Evolutionary conservation across 2,797 vertebrate species (phyloP), one percentile per base, ranked within the genome.

Genomic region (Typhlichthys subterraneus): DNA sequence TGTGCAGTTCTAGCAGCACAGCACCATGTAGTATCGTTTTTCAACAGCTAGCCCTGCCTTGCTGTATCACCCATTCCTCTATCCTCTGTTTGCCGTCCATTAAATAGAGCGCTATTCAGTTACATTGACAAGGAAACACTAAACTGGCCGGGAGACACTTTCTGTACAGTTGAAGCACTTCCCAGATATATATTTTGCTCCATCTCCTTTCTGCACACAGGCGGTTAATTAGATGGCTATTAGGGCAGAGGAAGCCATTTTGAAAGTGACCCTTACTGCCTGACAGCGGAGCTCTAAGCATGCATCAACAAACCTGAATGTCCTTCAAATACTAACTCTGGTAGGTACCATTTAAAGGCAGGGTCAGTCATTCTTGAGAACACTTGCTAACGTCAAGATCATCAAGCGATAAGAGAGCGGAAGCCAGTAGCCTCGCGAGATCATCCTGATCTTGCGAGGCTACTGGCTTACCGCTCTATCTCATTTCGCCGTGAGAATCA

Each of bases 101-200:
- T 85, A 88, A 85, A 87, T 63, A 83, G 59, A 81, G 17, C 63
- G 69, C 47, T 73, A 86, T 87, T 85, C n/a, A 63, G 81, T 87
- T 85, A 85, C 84, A 79, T 38, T 78, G 81, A 81, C 70, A 73
- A 71, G 77, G 85, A 83, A 87, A 87, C 81, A 70, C 62, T 67
- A 83, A 75, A 74, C 84, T 69, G 68, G 62, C 29, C 0, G 31
- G 11, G 51, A 59, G 61, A 59, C 65, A 71, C 57, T 53, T 69
- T 38, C 12, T 12, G 2, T 47, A 61, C 59, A 74, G 17, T 65
- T 59, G 69, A 70, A 72, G 53, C 65, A 58, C 70, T 14, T 59
- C 63, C 54, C 5, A 38, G 33, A 38, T 38, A 38, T 38, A 38
- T 38, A 38, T 38, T 38, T 8, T 38, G 8, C 33, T 38, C 38